These are phyloP conservation scores for Amphiprion percula DNA, from an alignment of 2,113 vertebrate genomes.

Conservation along the genomic window DNA sequence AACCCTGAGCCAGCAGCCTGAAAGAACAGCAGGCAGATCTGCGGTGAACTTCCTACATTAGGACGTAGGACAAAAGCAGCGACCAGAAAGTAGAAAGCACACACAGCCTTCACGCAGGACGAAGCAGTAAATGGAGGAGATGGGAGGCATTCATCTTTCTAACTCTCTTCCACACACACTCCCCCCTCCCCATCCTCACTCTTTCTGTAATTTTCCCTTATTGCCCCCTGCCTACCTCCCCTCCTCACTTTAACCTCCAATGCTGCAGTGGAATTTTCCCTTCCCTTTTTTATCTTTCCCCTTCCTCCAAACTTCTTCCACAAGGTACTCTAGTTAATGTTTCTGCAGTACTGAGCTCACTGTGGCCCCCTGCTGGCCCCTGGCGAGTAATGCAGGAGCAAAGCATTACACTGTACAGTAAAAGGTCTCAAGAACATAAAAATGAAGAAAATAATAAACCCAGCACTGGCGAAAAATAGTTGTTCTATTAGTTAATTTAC, in stretches of 20 bases:
- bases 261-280: conserved; percentile 87
- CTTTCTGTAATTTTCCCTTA: conserved; percentile 74
- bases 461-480: too few relatives aligned
- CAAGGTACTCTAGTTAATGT: conserved; percentile 32
- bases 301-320: conserved; percentile 77
- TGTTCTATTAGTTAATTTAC: too few relatives aligned
- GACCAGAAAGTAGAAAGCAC: conserved; percentile 67
- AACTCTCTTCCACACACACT: conserved; percentile 34
- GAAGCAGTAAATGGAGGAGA: conserved; percentile 72
- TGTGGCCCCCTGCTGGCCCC: conserved; percentile 88
- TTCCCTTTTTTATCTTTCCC: conserved; percentile 47
- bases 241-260: conserved; percentile 73
- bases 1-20: conserved; percentile 91
- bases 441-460: not conserved
- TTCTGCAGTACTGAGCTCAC: conserved; percentile 58
- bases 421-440: not conserved
- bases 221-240: conserved; percentile 45
- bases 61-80: conserved; percentile 73
- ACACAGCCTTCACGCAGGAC: conserved; percentile 73
- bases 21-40: conserved; percentile 70
- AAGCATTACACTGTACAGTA: not conserved
- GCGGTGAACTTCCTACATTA: conserved; percentile 32
- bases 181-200: conserved; percentile 23
- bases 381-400: conserved; percentile 6
- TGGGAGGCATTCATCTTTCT: conserved; percentile 70